Evolutionary conservation across 2,113 vertebrate genomes (phyloP).

Genomic region (Clupea harengus): DNA sequence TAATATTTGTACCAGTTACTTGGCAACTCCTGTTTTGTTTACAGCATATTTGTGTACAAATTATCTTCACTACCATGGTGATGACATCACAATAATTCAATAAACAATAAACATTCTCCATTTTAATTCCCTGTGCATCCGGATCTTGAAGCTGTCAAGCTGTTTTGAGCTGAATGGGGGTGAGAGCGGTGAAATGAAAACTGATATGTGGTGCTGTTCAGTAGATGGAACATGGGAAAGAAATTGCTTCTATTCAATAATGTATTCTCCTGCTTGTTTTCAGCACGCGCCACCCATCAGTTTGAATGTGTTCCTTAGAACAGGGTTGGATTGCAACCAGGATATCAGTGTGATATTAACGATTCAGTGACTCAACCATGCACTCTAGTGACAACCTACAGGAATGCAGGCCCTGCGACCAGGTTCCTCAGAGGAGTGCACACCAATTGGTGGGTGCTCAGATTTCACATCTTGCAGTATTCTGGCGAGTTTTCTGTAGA

Average conservation of each 20-base stretch:
- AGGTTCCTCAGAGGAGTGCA: not conserved
- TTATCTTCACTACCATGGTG: not conserved
- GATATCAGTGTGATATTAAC: not conserved
- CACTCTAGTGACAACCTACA: constrained; percentile 37
- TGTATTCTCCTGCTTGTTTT: not conserved
- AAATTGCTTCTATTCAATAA: constrained; percentile 3
- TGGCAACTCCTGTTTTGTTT: not conserved
- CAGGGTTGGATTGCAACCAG: not conserved
- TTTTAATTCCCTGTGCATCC: not conserved
- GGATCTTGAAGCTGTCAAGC: not conserved
- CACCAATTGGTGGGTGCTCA: not conserved
- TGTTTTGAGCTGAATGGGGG: not conserved
- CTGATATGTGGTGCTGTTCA: not conserved
- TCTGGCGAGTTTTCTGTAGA: not conserved
- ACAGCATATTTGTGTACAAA: not conserved
- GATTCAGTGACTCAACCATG: constrained; percentile 21
- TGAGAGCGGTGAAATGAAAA: not conserved
- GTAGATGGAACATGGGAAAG: not conserved
- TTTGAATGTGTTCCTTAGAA: not conserved
- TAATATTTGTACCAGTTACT: not conserved
- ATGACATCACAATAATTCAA: constrained; percentile 14
- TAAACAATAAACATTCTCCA: constrained; percentile 22
- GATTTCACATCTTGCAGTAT: not conserved
- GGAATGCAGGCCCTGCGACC: not conserved
- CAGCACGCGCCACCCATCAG: not conserved